These are phyloP conservation scores for Chelon auratus DNA, from an alignment of 2,797 vertebrate genomes.

Conservation along the genomic window DNA sequence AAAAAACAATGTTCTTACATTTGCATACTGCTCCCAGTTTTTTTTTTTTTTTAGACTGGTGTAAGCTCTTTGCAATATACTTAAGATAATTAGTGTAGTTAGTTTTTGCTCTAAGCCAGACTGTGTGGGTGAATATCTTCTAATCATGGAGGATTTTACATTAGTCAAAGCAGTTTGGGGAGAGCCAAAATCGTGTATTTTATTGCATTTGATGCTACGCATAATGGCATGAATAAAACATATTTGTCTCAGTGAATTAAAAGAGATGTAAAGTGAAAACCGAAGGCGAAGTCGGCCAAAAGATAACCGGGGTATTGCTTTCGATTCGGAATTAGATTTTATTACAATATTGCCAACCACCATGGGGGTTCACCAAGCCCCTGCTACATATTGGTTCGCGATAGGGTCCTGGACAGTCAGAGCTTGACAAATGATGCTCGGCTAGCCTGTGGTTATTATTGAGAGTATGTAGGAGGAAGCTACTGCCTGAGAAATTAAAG, in stretches of 20 bases:
- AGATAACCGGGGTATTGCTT: slow-evolving; percentile 27
- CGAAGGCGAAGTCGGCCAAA: slow-evolving; percentile 19
- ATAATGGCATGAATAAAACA: no score
- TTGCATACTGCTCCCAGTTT: background rate
- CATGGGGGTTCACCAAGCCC: slow-evolving; percentile 8
- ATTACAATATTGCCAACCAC: slow-evolving; percentile 34
- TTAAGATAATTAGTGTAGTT: slow-evolving; percentile 23
- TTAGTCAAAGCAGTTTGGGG: no score
- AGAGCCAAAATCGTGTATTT: no score
- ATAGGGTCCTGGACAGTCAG: slow-evolving; percentile 26
- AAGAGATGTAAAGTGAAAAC: slow-evolving; percentile 6
- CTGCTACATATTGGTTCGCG: slow-evolving; percentile 25
- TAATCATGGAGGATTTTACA: slow-evolving; percentile 29
- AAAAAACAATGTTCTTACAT: no score
- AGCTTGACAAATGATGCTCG: slow-evolving; percentile 28
- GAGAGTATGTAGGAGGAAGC: slow-evolving; percentile 12
- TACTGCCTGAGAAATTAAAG: slow-evolving; percentile 11
- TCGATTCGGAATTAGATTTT: slow-evolving; percentile 31
- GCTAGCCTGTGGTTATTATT: slow-evolving; percentile 24
- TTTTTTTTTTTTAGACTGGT: slow-evolving; percentile 4
- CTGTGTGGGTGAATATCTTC: slow-evolving; percentile 33
- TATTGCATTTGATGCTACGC: no score
- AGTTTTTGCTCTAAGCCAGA: background rate
- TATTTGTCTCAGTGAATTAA: slow-evolving; percentile 14
- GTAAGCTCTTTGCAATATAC: slow-evolving; percentile 33